Evolutionary conservation across 1,140 invertebrate genomes (phyloP), one percentile per base, ranked within the genome.

Genomic region (Euwallacea fornicatus): DNA sequence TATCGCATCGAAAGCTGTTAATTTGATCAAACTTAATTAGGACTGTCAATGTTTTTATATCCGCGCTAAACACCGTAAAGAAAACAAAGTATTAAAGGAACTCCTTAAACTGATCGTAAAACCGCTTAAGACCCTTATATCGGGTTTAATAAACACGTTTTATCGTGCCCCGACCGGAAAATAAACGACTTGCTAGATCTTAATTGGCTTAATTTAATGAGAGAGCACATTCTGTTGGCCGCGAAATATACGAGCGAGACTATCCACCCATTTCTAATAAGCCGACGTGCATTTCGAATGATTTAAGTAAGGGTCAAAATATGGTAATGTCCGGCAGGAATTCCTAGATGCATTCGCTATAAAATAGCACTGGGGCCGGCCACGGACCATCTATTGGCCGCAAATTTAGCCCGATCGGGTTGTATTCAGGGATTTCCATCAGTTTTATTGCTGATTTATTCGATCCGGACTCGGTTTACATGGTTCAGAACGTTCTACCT

Each of bases 301-400:
- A 75, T 74, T 69, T 71, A 74, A 64, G 68, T 73, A 64, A 72
- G 63, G 68, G 69, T 69, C 61, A 72, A 73, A 66, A 73, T 75
- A 75, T 75, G 74, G 68, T 73, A 75, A 75, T 75, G 73, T 71
- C 62, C 73, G 72, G 67, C 65, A 65, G 67, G 71, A 73, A 75
- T 60, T 75, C 65, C 60, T 43, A 44, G 66, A 62, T 47, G 67
- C 66, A 67, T 50, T 21, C 60, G 71, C 58, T 64, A 66, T 69
- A 69, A 75, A 75, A 73, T 59, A 63, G 46, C 58, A 33, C 21
- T 33, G 21, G 21, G 60, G 9, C 50, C 33, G 16, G 64, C 42
- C 43, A 60, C 56, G 65, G 69, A 71, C 63, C 59, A 75, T 75
- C 74, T 73, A 75, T 75, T 75, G 74, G 69, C 74, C 68, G 70